Conservation (phyloP, 2,113 vertebrate genomes). For the Oreamnos americanus region DNA sequence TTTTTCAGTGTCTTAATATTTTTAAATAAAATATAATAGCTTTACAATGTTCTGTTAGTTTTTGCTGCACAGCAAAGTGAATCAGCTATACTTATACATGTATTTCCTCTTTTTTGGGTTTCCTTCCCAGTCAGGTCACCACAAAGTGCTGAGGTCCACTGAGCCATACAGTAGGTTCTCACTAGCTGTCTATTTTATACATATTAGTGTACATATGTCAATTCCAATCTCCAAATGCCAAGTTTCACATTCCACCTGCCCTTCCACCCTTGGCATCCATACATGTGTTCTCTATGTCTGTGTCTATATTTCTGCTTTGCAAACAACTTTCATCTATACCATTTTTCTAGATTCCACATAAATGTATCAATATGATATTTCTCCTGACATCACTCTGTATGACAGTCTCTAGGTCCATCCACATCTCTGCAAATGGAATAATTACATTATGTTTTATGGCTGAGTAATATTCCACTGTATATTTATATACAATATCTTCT, state of each 20-base stretch:
- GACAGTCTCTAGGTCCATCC: not conserved
- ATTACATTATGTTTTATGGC: not conserved
- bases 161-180: not conserved
- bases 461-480: not conserved
- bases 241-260: not conserved
- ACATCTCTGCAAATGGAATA: not conserved
- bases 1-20: not conserved
- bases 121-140: not conserved
- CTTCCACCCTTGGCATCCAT: not conserved
- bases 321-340: not conserved
- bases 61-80: not conserved
- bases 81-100: not conserved
- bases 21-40: not conserved
- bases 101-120: not conserved
- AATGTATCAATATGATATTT: not conserved
- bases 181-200: not conserved
- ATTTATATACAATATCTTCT: not conserved
- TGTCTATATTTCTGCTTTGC: not conserved
- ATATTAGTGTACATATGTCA: not conserved
- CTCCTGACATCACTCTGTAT: not conserved
- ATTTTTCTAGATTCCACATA: not conserved
- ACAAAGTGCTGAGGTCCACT: accelerated
- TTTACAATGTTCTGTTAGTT: not conserved
- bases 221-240: not conserved
- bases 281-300: not conserved